These are phyloP conservation scores for Argyresthia albistria DNA, from an alignment of 2,888 invertebrate genomes.

Conservation along the genomic window DNA sequence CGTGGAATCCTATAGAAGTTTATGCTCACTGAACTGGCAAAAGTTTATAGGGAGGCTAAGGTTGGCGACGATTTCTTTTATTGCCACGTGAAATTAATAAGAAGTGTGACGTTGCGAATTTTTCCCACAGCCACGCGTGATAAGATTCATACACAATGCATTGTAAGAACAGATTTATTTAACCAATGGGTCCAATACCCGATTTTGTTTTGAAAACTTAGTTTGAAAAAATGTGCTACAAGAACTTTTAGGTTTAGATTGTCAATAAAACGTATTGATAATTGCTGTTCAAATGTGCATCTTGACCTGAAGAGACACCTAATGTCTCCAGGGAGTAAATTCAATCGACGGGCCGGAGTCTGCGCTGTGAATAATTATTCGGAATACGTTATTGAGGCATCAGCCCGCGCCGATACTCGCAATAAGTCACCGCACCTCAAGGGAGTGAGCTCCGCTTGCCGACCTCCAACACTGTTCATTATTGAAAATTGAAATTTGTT, in stretches of 20 bases:
- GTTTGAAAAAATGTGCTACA: too few species aligned
- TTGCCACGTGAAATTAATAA: slow-evolving; percentile 61
- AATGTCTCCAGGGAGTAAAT: slow-evolving; percentile 32
- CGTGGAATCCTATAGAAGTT: slow-evolving; percentile 68
- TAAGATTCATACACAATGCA: neutral
- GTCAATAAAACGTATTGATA: too few species aligned
- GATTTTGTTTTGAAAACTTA: too few species aligned
- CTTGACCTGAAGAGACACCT: too few species aligned
- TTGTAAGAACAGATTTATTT: neutral
- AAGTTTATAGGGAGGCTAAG: slow-evolving; percentile 62
- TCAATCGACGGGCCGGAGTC: slow-evolving; percentile 33
- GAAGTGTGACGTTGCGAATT: slow-evolving; percentile 44
- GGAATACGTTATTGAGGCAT: slow-evolving; percentile 57
- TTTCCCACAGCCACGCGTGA: slow-evolving; percentile 13
- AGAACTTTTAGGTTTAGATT: too few species aligned
- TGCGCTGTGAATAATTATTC: slow-evolving; percentile 48
- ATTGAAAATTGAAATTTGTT: slow-evolving; percentile 72
- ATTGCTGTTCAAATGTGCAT: too few species aligned
- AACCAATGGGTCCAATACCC: too few species aligned
- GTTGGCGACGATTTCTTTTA: slow-evolving; percentile 54
- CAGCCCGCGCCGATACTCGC: slow-evolving; percentile 32
- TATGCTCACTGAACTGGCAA: slow-evolving; percentile 65
- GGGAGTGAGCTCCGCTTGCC: slow-evolving; percentile 37
- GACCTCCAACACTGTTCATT: slow-evolving; percentile 42
- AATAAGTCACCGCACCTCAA: slow-evolving; percentile 58